Base-by-base conservation (phyloP, 2,113 vertebrate species). In the Centropus bengalensis region DNA sequence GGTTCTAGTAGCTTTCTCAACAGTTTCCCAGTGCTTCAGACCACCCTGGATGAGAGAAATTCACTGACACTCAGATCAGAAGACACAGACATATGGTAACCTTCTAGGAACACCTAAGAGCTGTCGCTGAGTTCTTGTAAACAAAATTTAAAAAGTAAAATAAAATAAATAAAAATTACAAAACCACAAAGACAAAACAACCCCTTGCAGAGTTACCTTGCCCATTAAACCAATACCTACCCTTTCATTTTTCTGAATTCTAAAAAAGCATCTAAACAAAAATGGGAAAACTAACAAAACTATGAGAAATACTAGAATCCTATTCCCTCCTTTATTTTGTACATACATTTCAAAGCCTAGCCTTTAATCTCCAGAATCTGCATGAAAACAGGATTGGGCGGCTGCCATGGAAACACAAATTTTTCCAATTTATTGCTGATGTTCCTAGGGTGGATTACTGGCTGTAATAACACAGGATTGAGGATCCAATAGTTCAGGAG, bases 351-450 rank as follows among this genome's bases (percentile, higher is more conserved):
- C 0, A 3, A 85, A 93, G 51, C 3, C 51, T 15, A 69, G 63
- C 40, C 14, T 83, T 89, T 75, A 69, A 58, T 88, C 79, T 88
- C 44, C 58, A 69, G 45, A 86, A 94, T 89, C 82, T 85, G 55
- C 79, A 91, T 51, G 63, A 89, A 76, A 87, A 89, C 47, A 91
- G 36, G 70, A 82, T 49, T 87, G 74, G 62, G 67, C 0, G 9
- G 92, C 58, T 96, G 45, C 63, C 51, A 94, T 59, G 79, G 71
- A 75, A 95, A 94, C 68, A 2, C 8, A 69, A 3, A 3, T 80
- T 93, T 89, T 93, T 76, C n/a, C 70, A 68, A 51, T 86, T 89
- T 88, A 89, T 76, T 69, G 71, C 54, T 89, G 49, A 76, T 70
- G 28, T 80, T 93, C 71, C 79, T 86, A 38, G 10, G 21, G 45